A percentile compares a stretch with the other conserved stretches of the same genome.
phyloP scores from a whole-genome alignment of 2,888 invertebrate genomes.

The Volucella zonaria region DNA sequence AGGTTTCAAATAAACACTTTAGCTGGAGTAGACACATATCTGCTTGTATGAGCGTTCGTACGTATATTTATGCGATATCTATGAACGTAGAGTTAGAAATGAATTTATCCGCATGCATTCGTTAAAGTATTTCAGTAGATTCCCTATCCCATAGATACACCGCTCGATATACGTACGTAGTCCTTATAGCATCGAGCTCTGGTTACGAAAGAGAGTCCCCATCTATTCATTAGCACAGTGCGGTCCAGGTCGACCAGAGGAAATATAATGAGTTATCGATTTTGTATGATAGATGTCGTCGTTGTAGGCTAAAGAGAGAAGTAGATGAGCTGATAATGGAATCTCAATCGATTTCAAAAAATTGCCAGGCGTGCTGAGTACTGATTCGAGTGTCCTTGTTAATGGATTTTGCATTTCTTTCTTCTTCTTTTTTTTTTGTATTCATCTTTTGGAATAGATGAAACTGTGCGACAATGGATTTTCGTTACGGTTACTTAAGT shows the following conservation, averaged over 20 bases:
- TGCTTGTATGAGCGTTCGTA: too few species aligned
- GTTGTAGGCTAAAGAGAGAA: background rate
- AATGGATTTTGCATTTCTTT: background rate
- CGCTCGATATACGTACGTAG: background rate
- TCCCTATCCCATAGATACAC: background rate
- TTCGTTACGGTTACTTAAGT: too few species aligned
- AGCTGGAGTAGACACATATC: slow-evolving; percentile 2
- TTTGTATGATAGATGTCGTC: slow-evolving; percentile 27
- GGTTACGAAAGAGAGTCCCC: slow-evolving; percentile 1
- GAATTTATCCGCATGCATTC: slow-evolving; percentile 5
- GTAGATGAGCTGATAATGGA: slow-evolving; percentile 16
- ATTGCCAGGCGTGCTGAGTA: background rate
- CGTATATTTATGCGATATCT: too few species aligned
- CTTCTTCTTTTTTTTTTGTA: background rate
- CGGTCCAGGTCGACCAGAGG: slow-evolving; percentile 26
- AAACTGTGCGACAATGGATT: too few species aligned
- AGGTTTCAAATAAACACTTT: slow-evolving; percentile 19
- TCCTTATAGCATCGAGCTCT: background rate
- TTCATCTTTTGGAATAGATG: background rate
- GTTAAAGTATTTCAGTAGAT: slow-evolving; percentile 15
- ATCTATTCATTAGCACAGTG: slow-evolving; percentile 51
- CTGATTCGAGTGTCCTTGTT: slow-evolving; percentile 4
- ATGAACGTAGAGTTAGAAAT: background rate
- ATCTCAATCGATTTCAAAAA: slow-evolving; percentile 28
- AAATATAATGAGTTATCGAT: slow-evolving; percentile 65